Base-by-base conservation (phyloP, 1,140 invertebrate species). In the Caenorhabditis brenneri region DNA sequence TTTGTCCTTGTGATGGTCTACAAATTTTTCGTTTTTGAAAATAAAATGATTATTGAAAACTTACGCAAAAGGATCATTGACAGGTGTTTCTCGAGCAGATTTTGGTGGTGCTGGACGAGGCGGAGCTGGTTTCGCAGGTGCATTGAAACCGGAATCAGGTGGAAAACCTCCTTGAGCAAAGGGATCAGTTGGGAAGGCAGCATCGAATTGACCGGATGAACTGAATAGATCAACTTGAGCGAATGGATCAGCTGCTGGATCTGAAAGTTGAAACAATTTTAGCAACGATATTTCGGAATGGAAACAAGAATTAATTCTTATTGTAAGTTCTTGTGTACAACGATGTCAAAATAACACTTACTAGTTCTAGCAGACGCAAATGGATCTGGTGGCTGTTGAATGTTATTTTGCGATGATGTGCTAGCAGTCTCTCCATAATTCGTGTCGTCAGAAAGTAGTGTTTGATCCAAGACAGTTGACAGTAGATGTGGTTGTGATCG, bases 1-100 rank as follows among this genome's bases (percentile, higher is more conserved):
- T 15, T 22, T 48, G 55, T 55, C 83, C 74, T 78, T 84, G 48
- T 24, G 42, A 49, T 60, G 49, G 51, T 29, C 42, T 81, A 10
- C 27, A 81, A 82, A 49, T 22, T 15, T 24, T 33, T 2, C 80
- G 16, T 29, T 53, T 39, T n/a, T n/a, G n/a, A n/a, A n/a, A n/a
- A 49, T 15, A 7, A 0, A 36, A 12, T 24, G 24, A 22, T 7
- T 51, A 10, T n/a, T 31, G 19, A 29, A 79, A 46, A 55, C 65
- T 16, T 84, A 55, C 24, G 83, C 83, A 29, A 84, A 84, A 2
- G 83, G 83, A 84, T 84, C 83, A 15, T 83, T 65, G 9, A 84
- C 83, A 19, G 83, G 83, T 24, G 83, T 84, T 42, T 48, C 46
- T 24, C 78, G 29, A 10, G 74, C 82, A 31, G 69, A 42, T 74